Conservation (phyloP, 2,797 vertebrate genomes). For the Falco peregrinus region DNA sequence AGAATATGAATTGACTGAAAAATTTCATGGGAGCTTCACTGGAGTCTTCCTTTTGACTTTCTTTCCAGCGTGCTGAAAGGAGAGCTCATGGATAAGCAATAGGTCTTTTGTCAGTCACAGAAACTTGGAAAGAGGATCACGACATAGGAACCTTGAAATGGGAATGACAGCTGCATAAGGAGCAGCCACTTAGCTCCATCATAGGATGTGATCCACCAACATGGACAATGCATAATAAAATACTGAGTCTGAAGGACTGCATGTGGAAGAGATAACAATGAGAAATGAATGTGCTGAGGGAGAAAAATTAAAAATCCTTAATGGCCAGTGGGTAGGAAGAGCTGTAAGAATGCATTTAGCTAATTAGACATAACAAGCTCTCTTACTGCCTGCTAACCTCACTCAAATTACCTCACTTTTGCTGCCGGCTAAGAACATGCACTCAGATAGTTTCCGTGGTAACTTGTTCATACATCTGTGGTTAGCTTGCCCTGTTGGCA, state of each 20-base stretch:
- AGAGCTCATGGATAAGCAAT: background rate
- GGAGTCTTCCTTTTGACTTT: background rate
- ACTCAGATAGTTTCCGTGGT: background rate
- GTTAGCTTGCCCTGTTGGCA: background rate
- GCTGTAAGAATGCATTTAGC: background rate
- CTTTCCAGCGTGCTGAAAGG: background rate
- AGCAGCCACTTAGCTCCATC: background rate
- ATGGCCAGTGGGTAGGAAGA: background rate
- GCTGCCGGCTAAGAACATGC: background rate
- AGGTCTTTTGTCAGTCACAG: background rate
- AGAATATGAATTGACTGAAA: background rate
- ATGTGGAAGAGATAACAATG: background rate
- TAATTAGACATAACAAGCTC: background rate
- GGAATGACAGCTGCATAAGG: background rate
- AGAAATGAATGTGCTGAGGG: background rate
- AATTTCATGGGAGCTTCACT: background rate
- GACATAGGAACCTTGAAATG: background rate
- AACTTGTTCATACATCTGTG: background rate
- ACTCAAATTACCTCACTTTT: background rate
- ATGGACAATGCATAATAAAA: background rate
- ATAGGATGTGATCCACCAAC: background rate
- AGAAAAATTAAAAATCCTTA: background rate
- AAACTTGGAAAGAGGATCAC: background rate
- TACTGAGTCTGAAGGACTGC: background rate
- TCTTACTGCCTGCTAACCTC: background rate